These are phyloP conservation scores for Oryzias melastigma DNA, from an alignment of 2,113 vertebrate genomes.

Conservation along the genomic window DNA sequence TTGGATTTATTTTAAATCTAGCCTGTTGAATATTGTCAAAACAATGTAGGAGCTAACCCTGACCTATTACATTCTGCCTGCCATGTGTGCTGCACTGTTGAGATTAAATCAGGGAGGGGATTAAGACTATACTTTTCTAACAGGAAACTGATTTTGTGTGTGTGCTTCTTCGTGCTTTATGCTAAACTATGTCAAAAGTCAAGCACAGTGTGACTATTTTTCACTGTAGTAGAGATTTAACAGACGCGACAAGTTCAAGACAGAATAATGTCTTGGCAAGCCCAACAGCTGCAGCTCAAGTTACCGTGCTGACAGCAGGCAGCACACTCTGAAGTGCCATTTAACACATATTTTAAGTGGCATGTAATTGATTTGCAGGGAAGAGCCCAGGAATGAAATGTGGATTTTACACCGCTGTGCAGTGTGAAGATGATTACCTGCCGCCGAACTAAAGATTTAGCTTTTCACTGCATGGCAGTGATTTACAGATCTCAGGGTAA, in stretches of 20 bases:
- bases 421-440: conserved; percentile 35
- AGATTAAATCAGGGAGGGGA: conserved; percentile 9
- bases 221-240: conserved; percentile 26
- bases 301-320: conserved; percentile 49
- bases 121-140: conserved; percentile 4
- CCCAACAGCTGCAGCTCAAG: conserved; percentile 59
- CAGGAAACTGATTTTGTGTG: not conserved
- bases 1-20: not conserved
- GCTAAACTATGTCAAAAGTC: conserved; percentile 15
- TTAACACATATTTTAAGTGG: conserved; percentile 63
- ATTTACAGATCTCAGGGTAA: conserved; percentile 1
- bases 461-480: conserved; percentile 1
- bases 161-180: not conserved
- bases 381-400: conserved; percentile 58
- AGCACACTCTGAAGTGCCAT: conserved; percentile 46
- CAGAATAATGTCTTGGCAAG: conserved; percentile 40
- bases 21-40: conserved; percentile 3
- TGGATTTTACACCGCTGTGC: conserved; percentile 23
- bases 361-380: conserved; percentile 67
- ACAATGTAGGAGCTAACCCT: not conserved
- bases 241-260: conserved; percentile 17
- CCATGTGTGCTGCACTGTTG: not conserved
- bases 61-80: not conserved
- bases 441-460: conserved; percentile 23
- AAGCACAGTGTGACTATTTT: conserved; percentile 16